Conservation (phyloP, 2,888 invertebrate genomes). For the Limenitis camilla region DNA sequence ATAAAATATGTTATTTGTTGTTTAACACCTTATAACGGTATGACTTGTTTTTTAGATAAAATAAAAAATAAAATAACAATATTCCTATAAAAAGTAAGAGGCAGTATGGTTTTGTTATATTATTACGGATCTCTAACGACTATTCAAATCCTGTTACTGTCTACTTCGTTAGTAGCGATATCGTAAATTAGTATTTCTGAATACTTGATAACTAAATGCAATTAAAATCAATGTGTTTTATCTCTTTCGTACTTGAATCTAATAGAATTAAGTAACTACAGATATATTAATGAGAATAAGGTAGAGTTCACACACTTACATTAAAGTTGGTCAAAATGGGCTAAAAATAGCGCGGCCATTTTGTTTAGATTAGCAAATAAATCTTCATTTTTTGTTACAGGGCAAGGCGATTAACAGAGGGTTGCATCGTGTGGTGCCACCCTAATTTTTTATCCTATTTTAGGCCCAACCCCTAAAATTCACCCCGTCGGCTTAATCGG, state of each 20-base stretch:
- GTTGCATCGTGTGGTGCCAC: conserved; percentile 43
- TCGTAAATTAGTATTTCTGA: conserved; percentile 2
- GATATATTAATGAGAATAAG: background rate
- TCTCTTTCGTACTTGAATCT: background rate
- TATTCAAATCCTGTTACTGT: no score
- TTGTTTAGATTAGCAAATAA: conserved; percentile 46
- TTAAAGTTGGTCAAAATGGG: conserved; percentile 6
- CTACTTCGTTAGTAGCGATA: background rate
- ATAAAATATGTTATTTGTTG: no score
- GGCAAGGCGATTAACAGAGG: conserved; percentile 41
- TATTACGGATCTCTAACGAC: no score
- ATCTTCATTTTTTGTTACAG: conserved; percentile 65
- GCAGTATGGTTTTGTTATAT: no score
- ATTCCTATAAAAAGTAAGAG: no score
- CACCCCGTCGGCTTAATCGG: conserved; percentile 37
- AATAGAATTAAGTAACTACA: no score
- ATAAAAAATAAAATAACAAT: no score
- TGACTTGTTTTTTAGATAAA: no score
- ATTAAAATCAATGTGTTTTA: conserved; percentile 11
- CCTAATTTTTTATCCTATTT: conserved; percentile 47
- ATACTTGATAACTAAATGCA: background rate
- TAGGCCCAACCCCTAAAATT: conserved; percentile 44
- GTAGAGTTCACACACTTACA: background rate
- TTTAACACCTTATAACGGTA: no score
- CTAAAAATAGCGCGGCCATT: conserved; percentile 8